phyloP scores from a whole-genome alignment of 92 coral and sea anemone species.

The Desmophyllum pertusum region DNA sequence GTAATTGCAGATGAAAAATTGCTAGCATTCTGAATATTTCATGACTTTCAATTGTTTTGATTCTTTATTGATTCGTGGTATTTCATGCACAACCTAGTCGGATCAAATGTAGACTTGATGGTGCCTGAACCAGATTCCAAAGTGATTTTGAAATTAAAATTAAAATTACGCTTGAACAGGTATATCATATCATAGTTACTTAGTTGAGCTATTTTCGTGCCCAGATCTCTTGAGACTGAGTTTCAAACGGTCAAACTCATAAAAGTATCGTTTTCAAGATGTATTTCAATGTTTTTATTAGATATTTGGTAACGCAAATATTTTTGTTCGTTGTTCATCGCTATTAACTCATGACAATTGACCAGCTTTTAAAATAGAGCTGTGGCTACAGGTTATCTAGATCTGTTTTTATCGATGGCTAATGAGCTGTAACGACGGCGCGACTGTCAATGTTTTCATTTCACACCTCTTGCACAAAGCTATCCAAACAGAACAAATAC shows the following conservation, averaged over 20 bases:
- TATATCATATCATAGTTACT: too few relatives aligned
- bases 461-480: not conserved
- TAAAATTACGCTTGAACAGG: not conserved
- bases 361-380: not conserved
- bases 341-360: not conserved
- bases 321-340: not conserved
- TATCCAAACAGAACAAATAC: not conserved
- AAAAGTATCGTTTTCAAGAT: not conserved
- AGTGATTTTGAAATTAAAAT: not conserved
- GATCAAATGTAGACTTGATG: constrained; percentile 4
- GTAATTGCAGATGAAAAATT: not conserved
- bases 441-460: constrained; percentile 21
- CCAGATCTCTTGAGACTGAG: not conserved
- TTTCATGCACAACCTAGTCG: not conserved
- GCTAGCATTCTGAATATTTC: not conserved
- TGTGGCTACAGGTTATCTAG: constrained; percentile 1
- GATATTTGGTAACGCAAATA: not conserved
- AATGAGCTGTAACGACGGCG: not conserved
- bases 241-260: too few relatives aligned
- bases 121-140: constrained; percentile 8
- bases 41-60: not conserved
- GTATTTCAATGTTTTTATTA: not conserved
- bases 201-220: not conserved
- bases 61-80: not conserved
- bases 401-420: not conserved